phyloP scores from a whole-genome alignment of 2,888 invertebrate species.

The Stratiomys singularior region DNA sequence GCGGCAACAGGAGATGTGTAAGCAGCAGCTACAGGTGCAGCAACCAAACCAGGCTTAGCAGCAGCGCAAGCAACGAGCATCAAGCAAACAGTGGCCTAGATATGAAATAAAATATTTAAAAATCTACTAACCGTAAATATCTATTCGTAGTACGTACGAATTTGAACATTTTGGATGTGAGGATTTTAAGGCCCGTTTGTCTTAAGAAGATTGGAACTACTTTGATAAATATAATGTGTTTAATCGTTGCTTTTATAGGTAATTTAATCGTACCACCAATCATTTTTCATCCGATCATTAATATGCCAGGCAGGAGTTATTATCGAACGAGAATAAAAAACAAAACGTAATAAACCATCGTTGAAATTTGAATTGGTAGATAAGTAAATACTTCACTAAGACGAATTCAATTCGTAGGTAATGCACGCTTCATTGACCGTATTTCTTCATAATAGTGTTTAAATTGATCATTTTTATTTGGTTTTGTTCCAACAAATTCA shows the following conservation, averaged over 20 bases:
- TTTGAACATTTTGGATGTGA: conserved; percentile 59
- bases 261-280: background rate
- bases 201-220: background rate
- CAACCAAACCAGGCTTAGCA: conserved; percentile 37
- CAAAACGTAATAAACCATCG: too few species aligned
- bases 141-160: conserved; percentile 57
- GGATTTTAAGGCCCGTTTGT: background rate
- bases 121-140: background rate
- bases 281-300: too few species aligned
- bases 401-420: too few species aligned
- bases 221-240: background rate
- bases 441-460: too few species aligned
- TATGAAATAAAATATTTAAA: conserved; percentile 12
- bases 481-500: too few species aligned
- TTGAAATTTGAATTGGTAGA: too few species aligned
- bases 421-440: too few species aligned
- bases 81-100: conserved; percentile 55
- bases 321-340: too few species aligned
- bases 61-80: conserved; percentile 49
- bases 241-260: conserved; percentile 8
- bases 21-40: conserved; percentile 59
- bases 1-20: conserved; percentile 63
- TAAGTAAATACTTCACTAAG: too few species aligned
- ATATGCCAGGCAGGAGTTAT: too few species aligned
- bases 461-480: too few species aligned